Conservation (phyloP, 2,113 vertebrate genomes). For the Casuarius casuarius region DNA sequence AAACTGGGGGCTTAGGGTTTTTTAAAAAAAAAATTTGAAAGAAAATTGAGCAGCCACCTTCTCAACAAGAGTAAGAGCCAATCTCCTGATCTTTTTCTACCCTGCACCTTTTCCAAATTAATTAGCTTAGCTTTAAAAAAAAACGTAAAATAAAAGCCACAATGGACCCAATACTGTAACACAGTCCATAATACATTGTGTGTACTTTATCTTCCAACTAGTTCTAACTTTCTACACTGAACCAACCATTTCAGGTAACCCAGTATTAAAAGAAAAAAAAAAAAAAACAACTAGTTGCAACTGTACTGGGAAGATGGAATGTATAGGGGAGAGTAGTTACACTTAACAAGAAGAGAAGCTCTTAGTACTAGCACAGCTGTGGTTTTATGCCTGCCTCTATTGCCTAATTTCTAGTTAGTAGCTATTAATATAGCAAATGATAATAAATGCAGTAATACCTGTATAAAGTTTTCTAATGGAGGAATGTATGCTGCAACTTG, state of each 20-base stretch:
- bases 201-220: slow-evolving; percentile 29
- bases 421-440: slow-evolving; percentile 75
- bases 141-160: slow-evolving; percentile 49
- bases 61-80: slow-evolving; percentile 44
- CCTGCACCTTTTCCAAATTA: slow-evolving; percentile 42
- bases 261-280: neutral
- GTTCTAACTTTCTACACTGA: neutral
- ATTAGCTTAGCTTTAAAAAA: slow-evolving; percentile 43
- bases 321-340: slow-evolving; percentile 72
- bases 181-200: slow-evolving; percentile 54
- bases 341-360: slow-evolving; percentile 68
- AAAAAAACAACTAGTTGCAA: slow-evolving; percentile 21
- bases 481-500: slow-evolving; percentile 89
- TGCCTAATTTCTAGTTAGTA: slow-evolving; percentile 75
- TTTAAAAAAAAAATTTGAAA: neutral
- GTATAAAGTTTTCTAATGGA: slow-evolving; percentile 81
- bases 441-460: slow-evolving; percentile 77
- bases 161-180: slow-evolving; percentile 61
- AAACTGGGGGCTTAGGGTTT: slow-evolving; percentile 33
- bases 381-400: slow-evolving; percentile 70
- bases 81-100: slow-evolving; percentile 15
- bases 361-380: slow-evolving; percentile 63
- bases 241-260: slow-evolving; percentile 12
- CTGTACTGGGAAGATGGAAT: slow-evolving; percentile 80
- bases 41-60: slow-evolving; percentile 69